Evolutionary conservation across 2,888 invertebrate genomes (phyloP).

Genomic region (Himalopsyche tibetana): DNA sequence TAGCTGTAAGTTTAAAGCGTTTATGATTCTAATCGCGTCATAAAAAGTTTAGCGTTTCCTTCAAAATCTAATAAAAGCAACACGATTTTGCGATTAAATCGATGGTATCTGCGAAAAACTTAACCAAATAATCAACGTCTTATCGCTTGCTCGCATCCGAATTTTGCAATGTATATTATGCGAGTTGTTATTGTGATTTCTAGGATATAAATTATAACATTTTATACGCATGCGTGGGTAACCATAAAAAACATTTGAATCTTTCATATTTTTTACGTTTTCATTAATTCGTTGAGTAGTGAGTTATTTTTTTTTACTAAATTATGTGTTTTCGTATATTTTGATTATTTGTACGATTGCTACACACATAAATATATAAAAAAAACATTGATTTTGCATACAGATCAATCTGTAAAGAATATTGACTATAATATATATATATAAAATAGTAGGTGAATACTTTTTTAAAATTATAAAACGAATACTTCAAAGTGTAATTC

Average conservation of each 20-base stretch:
- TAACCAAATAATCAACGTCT: constrained; percentile 35
- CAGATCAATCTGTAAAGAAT: too few species aligned
- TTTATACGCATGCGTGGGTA: constrained; percentile 8
- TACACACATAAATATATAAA: too few species aligned
- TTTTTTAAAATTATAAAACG: too few species aligned
- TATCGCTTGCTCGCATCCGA: constrained; percentile 3
- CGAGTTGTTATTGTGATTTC: constrained; percentile 19
- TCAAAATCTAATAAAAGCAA: constrained; percentile 30
- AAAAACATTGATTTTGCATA: too few species aligned
- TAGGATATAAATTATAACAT: constrained; percentile 30
- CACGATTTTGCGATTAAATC: constrained; percentile 36
- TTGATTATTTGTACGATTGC: too few species aligned
- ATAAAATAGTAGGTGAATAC: too few species aligned
- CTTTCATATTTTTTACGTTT: too few species aligned
- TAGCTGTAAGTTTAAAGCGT: neutral
- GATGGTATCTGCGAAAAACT: constrained; percentile 14
- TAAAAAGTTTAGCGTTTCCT: constrained; percentile 36
- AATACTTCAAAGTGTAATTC: too few species aligned
- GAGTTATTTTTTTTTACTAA: too few species aligned
- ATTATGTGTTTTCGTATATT: too few species aligned
- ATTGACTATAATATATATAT: too few species aligned
- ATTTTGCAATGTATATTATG: neutral
- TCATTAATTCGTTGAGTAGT: too few species aligned
- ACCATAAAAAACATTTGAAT: neutral
- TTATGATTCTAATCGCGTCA: constrained; percentile 19